Percentiles rank a stretch among this genome's conserved stretches.
Evolutionary conservation across 2,113 vertebrate genomes (phyloP).

Genomic region (Chamaea fasciata): DNA sequence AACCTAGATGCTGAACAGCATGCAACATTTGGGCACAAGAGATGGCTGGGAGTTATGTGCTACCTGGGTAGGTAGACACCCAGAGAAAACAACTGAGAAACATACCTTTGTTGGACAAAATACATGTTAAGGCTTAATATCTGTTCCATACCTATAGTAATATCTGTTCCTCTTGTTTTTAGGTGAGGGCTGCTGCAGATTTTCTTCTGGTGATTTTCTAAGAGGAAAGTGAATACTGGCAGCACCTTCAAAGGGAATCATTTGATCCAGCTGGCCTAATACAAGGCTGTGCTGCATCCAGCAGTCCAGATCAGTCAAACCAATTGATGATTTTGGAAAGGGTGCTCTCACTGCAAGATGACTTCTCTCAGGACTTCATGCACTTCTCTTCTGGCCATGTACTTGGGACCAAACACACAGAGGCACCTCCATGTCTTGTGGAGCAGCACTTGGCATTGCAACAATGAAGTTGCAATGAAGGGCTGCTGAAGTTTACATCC

Average conservation of each 20-base stretch:
- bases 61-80: neutral
- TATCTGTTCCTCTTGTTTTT: neutral
- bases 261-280: slow-evolving; percentile 2
- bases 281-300: neutral
- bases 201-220: neutral
- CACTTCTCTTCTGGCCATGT: neutral
- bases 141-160: neutral
- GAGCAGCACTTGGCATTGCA: neutral
- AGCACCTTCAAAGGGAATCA: neutral
- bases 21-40: neutral
- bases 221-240: neutral
- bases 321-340: neutral
- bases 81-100: neutral
- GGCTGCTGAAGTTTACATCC: neutral
- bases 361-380: neutral
- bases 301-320: neutral
- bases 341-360: neutral
- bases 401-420: neutral
- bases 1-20: neutral
- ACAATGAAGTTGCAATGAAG: neutral
- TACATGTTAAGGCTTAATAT: neutral
- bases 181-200: neutral
- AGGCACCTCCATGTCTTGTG: neutral
- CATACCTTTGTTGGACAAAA: neutral
- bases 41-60: neutral